These are phyloP conservation scores for Amphimallon solstitiale DNA, from an alignment of 2,888 invertebrate species.

Conservation along the genomic window DNA sequence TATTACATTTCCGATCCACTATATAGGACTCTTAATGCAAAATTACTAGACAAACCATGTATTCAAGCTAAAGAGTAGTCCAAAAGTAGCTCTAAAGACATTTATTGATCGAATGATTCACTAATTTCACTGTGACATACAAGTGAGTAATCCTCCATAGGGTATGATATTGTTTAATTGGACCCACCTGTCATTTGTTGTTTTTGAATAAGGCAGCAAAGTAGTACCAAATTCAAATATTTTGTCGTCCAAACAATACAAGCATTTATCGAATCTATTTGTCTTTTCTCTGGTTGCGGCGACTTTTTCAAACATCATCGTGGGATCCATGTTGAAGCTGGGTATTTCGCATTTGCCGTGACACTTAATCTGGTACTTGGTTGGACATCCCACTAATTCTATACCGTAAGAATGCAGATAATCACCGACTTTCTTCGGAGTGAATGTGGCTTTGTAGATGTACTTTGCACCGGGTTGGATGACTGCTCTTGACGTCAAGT, in stretches of 20 bases:
- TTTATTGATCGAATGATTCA: too few relatives aligned
- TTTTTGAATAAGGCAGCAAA: conserved; percentile 38
- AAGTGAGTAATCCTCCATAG: too few relatives aligned
- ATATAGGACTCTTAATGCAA: too few relatives aligned
- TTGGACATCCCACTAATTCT: conserved; percentile 52
- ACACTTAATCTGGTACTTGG: conserved; percentile 49
- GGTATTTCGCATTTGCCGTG: conserved; percentile 57
- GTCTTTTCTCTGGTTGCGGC: conserved; percentile 44
- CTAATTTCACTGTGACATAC: too few relatives aligned
- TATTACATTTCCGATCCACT: too few relatives aligned
- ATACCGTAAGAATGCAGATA: conserved; percentile 53
- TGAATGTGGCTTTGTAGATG: conserved; percentile 50
- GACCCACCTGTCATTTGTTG: conserved; percentile 15
- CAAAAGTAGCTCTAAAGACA: too few relatives aligned
- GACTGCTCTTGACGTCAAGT: conserved; percentile 44
- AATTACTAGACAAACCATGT: too few relatives aligned
- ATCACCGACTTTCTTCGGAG: conserved; percentile 50
- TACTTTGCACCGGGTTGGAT: conserved; percentile 46
- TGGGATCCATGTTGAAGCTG: conserved; percentile 53
- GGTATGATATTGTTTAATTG: too few relatives aligned
- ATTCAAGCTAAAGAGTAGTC: too few relatives aligned
- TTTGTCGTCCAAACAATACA: conserved; percentile 51
- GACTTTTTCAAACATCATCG: conserved; percentile 52
- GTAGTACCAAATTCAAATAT: conserved; percentile 57
- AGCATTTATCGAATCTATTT: conserved; percentile 44